Evolutionary conservation across 92 coral and sea anemone genomes (phyloP), one percentile per base, ranked within the genome.

Genomic region (Phymanthus crucifer): DNA sequence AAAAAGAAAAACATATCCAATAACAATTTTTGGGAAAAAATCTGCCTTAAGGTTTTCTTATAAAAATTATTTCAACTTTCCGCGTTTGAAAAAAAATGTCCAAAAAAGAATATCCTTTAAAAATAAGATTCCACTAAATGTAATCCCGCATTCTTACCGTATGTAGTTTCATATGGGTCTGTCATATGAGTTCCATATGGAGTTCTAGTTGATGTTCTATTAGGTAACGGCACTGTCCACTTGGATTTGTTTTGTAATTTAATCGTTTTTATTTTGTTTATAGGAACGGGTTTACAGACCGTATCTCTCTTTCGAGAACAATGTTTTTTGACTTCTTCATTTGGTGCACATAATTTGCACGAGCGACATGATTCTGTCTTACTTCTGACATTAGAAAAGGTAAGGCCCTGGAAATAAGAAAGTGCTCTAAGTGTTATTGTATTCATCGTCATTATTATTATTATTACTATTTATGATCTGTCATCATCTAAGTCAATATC

Each of bases 291-390:
- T 46, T 80, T 74, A 29, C 95, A 91, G 0, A 77, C 75, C 1
- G 83, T 78, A 71, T 92, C 78, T 2, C n/a, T 75, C 66, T 78
- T 34, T 66, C 78, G 61, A 0, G 87, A 81, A 16, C 93, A 92
- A 1, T 69, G 23, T 7, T 45, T 17, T 48, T 24, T 16, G 9
- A 70, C 48, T 17, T 46, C 54, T 32, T 86, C 77, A 3, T 81
- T 82, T 14, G 66, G 29, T 21, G 26, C 70, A 73, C 94, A 90
- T 18, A 13, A 72, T 23, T 66, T 71, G 31, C 94, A 90, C 0
- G 56, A 36, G 11, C 50, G 68, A 74, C 94, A 90, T 0, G 75
- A 9, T 9, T 74, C 84, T 1, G 80, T 69, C 23, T 27, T 70
- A 35, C 89, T 89, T 26, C 32, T 65, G n/a, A 7, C 31, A 2